Base-by-base conservation (phyloP, 1,140 invertebrate genomes). In the Drusus annulatus region DNA sequence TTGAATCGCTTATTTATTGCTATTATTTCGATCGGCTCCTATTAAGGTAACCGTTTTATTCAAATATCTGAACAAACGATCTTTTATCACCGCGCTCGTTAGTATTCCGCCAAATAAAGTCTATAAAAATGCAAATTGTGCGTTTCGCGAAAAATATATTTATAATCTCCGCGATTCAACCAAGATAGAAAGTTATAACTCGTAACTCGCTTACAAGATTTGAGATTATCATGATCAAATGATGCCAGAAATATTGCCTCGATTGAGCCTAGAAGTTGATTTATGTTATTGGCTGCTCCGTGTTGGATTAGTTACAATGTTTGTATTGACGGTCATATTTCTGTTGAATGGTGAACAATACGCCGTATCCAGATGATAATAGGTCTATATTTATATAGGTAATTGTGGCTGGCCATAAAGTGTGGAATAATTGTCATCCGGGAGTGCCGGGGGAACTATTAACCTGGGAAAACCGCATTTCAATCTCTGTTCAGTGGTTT, bases 391-490 rank as follows among this genome's bases (percentile, higher is more conserved):
- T 16, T 58, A 19, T 25, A 58, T 23, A n/a, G 31, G 15, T 75
- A 21, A 60, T 75, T 17, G n/a, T 75, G 16, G 2, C 13, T 16
- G 52, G 31, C 56, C 17, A 25, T 75, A 58, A 75, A 75, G 15
- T 75, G 28, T 50, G 15, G 54, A 15, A 76, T 76, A 62, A 76
- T 56, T 63, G 74, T 45, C 74, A 76, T 63, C 25, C 31, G 13
- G 58, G n/a, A 28, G 28, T 28, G 28, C 28, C 28, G 28, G 28
- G 6, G 28, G 31, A 76, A 19, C 28, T 76, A 76, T 76, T 50
- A 76, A 63, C 36, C 6, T 13, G 56, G 45, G 58, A 51, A 50
- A 76, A 23, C 28, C 36, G 36, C 63, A 50, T 31, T 62, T 45
- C 58, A 76, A 50, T 62, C 56, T 63, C 52, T n/a, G 23, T 8